These are phyloP conservation scores for Atta colombica DNA, from an alignment of 1,140 invertebrate genomes.

Conservation along the genomic window DNA sequence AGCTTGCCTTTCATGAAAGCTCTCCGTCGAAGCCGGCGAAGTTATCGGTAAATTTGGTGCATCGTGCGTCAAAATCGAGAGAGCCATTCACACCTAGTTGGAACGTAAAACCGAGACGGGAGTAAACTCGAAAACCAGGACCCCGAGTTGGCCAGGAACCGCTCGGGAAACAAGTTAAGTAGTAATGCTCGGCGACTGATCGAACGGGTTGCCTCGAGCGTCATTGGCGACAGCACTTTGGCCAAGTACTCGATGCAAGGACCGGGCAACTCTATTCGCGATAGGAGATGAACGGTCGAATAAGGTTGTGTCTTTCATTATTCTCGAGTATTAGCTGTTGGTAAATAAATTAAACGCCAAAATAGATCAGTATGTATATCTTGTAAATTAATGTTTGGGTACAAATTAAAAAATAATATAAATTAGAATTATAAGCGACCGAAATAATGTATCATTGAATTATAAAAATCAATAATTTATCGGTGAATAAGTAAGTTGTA, in stretches of 20 bases:
- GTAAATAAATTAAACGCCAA: background rate
- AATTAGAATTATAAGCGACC: background rate
- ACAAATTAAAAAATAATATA: background rate
- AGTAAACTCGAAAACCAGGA: constrained; percentile 32
- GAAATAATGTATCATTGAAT: background rate
- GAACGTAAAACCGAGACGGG: constrained; percentile 25
- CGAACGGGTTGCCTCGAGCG: constrained; percentile 55
- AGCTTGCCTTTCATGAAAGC: constrained; percentile 10
- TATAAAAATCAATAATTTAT: constrained; percentile 17
- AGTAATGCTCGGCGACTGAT: constrained; percentile 58
- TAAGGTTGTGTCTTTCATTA: constrained; percentile 44
- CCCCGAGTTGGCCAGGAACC: constrained; percentile 8
- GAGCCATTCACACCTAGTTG: constrained; percentile 46
- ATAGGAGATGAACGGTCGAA: constrained; percentile 26
- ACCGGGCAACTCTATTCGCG: constrained; percentile 20
- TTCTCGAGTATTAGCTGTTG: background rate
- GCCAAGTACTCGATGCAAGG: constrained; percentile 26
- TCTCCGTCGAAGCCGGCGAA: background rate
- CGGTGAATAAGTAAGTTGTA: background rate
- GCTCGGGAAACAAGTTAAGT: constrained; percentile 59
- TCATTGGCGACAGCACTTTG: constrained; percentile 37
- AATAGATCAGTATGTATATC: background rate
- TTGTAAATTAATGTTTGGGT: no score
- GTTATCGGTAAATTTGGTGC: constrained; percentile 29
- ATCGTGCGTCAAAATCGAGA: constrained; percentile 48